Evolutionary conservation across 2,113 vertebrate species (phyloP).

Genomic region (Ammodytes marinus): DNA sequence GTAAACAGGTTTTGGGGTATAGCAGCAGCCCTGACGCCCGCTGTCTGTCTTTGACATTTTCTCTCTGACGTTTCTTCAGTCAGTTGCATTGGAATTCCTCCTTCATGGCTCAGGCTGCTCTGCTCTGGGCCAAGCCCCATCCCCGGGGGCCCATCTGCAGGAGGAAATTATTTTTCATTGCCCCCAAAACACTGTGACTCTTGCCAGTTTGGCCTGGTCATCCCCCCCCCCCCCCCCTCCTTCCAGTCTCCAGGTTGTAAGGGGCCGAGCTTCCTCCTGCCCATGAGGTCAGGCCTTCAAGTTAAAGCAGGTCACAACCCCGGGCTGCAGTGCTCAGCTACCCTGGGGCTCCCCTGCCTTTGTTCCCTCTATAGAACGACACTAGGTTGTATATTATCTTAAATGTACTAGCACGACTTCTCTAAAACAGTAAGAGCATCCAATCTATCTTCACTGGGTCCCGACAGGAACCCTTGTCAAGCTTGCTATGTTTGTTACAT

Average conservation of each 20-base stretch:
- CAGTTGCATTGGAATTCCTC: conserved; percentile 78
- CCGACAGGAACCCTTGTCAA: conserved; percentile 37
- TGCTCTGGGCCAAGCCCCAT: conserved; percentile 65
- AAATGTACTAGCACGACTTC: conserved; percentile 39
- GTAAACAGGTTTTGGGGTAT: conserved; percentile 74
- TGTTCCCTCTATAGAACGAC: conserved; percentile 23
- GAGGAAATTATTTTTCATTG: conserved; percentile 88
- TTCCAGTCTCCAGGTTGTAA: conserved; percentile 42
- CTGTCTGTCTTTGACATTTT: conserved; percentile 85
- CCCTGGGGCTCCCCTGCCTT: conserved; percentile 16
- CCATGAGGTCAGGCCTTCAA: conserved; percentile 41
- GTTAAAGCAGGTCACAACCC: conserved; percentile 37
- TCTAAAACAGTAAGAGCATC: conserved; percentile 40
- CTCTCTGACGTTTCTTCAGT: conserved; percentile 70
- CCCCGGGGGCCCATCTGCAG: conserved; percentile 72
- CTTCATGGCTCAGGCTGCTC: conserved; percentile 74
- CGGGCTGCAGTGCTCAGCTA: background rate
- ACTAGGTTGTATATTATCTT: conserved; percentile 37
- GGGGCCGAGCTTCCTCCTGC: conserved; percentile 47
- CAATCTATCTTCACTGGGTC: conserved; percentile 38
- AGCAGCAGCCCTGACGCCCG: conserved; percentile 53
- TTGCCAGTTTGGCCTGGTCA: conserved; percentile 74
- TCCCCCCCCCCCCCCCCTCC: conserved; percentile 4
- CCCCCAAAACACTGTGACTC: conserved; percentile 73
- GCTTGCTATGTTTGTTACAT: conserved; percentile 30